Percentiles rank a stretch among this genome's conserved stretches.
Evolutionary conservation across 2,888 invertebrate species (phyloP).

Genomic region (Lumbricus terrestris): DNA sequence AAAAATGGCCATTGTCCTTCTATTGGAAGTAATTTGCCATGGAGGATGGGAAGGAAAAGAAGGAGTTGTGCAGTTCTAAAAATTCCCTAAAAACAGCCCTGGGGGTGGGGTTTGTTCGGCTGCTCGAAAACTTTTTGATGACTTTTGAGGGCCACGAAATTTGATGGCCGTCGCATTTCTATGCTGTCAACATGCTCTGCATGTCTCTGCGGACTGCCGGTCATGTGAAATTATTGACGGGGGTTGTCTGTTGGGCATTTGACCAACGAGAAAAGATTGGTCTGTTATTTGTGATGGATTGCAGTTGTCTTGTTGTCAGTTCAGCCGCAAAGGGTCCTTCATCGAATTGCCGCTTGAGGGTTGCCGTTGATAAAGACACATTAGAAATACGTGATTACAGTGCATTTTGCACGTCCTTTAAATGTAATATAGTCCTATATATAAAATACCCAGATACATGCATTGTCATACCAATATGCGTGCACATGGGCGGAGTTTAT

Average conservation of each 20-base stretch:
- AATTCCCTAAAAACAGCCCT: no score
- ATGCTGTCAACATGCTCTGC: not conserved
- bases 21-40: no score
- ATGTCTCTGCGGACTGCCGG: not conserved
- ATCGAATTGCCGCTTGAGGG: not conserved
- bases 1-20: no score
- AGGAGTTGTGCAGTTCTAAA: no score
- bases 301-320: not conserved
- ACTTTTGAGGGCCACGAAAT: not conserved
- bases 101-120: not conserved
- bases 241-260: not conserved
- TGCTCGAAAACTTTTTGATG: not conserved
- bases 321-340: not conserved
- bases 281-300: conserved; percentile 3
- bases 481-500: no score
- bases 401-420: not conserved
- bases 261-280: not conserved
- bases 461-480: not conserved
- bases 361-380: not conserved
- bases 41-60: no score
- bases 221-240: not conserved
- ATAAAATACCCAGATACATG: not conserved
- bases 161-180: no score
- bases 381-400: not conserved
- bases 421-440: no score